phyloP scores from a whole-genome alignment of 2,888 invertebrate genomes.

The Drosophila multiciliata region DNA sequence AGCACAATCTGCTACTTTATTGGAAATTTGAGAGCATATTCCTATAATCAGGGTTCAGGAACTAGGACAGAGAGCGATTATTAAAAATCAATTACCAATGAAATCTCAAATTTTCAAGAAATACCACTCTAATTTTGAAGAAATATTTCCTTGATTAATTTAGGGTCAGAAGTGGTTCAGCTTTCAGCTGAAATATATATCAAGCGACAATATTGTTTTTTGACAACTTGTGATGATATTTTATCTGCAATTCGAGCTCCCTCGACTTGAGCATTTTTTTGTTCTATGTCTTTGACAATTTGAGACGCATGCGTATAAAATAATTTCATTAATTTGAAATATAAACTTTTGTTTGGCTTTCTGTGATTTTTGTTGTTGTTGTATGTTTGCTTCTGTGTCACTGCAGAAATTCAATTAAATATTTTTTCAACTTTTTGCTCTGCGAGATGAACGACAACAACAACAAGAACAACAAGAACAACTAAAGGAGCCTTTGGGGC shows the following conservation, averaged over 20 bases:
- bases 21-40: neutral
- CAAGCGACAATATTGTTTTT: neutral
- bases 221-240: constrained; percentile 1
- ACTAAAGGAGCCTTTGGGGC: constrained; percentile 48
- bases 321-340: constrained; percentile 76
- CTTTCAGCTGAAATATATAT: neutral
- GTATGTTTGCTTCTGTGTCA: constrained; percentile 47
- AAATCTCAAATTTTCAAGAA: neutral
- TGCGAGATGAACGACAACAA: constrained; percentile 52
- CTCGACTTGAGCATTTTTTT: neutral
- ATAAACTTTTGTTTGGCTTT: constrained; percentile 49
- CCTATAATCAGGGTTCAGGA: too few relatives aligned
- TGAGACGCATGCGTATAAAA: constrained; percentile 58
- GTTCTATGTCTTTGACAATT: constrained; percentile 21
- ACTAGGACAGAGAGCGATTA: neutral
- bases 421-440: constrained; percentile 73
- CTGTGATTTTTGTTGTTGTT: constrained; percentile 16
- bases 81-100: neutral
- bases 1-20: constrained; percentile 34
- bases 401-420: constrained; percentile 82
- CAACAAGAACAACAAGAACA: constrained; percentile 13
- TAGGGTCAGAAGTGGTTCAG: neutral
- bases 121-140: neutral
- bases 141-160: neutral
- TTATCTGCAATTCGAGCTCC: neutral